Evolutionary conservation across 2,888 invertebrate genomes (phyloP).

Genomic region (Eulithis prunata): DNA sequence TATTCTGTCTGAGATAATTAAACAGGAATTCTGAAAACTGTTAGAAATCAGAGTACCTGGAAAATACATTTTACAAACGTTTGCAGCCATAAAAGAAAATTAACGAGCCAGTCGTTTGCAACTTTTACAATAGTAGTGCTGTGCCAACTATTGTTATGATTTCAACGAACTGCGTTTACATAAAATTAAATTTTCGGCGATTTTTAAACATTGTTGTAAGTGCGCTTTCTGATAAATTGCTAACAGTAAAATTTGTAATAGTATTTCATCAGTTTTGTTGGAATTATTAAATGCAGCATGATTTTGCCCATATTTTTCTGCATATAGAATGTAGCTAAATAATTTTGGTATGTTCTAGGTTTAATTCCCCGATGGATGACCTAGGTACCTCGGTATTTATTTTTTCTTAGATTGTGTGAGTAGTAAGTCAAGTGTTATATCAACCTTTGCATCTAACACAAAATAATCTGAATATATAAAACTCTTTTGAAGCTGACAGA

Average conservation of each 20-base stretch:
- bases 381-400: too few relatives aligned
- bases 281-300: neutral
- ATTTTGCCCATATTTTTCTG: too few relatives aligned
- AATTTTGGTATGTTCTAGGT: too few relatives aligned
- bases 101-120: neutral
- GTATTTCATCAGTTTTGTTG: neutral
- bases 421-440: too few relatives aligned
- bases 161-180: neutral
- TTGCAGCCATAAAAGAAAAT: neutral
- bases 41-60: too few relatives aligned
- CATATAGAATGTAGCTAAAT: too few relatives aligned
- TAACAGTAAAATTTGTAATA: neutral
- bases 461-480: too few relatives aligned
- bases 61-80: neutral
- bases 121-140: neutral
- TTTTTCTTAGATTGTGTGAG: neutral
- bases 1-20: too few relatives aligned
- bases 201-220: neutral
- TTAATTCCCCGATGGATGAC: too few relatives aligned
- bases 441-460: too few relatives aligned
- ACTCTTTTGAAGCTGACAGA: too few relatives aligned
- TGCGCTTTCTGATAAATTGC: neutral
- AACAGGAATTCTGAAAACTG: too few relatives aligned
- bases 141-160: constrained; percentile 4
- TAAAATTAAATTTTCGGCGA: constrained; percentile 1